These are phyloP conservation scores for Trialeurodes vaporariorum DNA, from an alignment of 1,140 invertebrate genomes.

Conservation along the genomic window DNA sequence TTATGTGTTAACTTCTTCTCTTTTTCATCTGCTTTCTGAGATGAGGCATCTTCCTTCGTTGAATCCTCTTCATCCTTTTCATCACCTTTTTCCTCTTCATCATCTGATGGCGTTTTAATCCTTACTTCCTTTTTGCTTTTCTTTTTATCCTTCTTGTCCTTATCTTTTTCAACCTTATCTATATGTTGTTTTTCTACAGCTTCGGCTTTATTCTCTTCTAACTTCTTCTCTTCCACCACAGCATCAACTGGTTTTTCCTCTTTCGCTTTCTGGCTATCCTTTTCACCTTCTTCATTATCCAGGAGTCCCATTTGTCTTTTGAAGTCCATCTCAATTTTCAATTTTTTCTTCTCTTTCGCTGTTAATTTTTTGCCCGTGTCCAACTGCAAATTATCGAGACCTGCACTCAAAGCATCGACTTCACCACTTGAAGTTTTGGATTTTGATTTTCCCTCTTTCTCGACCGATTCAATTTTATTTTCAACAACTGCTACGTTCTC, in stretches of 20 bases:
- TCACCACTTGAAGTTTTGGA: conserved; percentile 17
- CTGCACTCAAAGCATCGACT: conserved; percentile 10
- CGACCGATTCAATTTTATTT: conserved; percentile 19
- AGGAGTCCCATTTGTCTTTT: conserved; percentile 20
- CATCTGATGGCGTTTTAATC: conserved; percentile 25
- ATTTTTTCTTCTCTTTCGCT: conserved; percentile 19
- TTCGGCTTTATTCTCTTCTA: neutral
- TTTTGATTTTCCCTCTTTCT: conserved; percentile 15
- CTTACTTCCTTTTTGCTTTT: conserved; percentile 33
- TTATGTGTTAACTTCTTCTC: conserved; percentile 81
- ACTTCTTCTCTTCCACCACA: conserved; percentile 33
- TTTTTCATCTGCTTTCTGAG: conserved; percentile 15
- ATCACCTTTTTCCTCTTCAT: conserved; percentile 21
- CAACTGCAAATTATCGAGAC: conserved; percentile 3
- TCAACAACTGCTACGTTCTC: conserved; percentile 13
- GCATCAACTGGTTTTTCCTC: conserved; percentile 15
- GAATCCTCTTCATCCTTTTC: conserved; percentile 35
- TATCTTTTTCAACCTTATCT: conserved; percentile 17
- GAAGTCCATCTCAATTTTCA: conserved; percentile 6
- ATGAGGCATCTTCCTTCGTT: conserved; percentile 17
- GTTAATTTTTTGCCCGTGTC: neutral
- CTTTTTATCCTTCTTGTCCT: conserved; percentile 26
- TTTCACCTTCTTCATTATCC: neutral
- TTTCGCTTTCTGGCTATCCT: neutral
- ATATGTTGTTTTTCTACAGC: conserved; percentile 18